Conservation (phyloP, 2,113 vertebrate genomes). For the Muntiacus muntjak region DNA sequence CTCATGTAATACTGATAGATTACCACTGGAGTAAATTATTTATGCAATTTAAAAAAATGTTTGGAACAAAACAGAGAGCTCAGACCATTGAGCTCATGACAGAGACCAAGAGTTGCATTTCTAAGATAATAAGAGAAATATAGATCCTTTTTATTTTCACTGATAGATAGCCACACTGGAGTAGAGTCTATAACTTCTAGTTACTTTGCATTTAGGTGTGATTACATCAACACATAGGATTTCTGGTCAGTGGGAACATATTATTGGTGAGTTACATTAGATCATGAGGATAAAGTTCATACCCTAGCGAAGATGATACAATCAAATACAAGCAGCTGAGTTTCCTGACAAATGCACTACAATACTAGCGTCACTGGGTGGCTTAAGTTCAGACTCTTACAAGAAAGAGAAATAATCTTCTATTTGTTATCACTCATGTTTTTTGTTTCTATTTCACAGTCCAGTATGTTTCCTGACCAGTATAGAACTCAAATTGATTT, state of each 20-base stretch:
- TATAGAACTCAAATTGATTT: not conserved
- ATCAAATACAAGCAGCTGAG: not conserved
- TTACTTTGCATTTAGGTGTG: not conserved
- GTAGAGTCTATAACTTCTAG: no score
- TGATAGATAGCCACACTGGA: not conserved
- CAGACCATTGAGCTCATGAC: not conserved
- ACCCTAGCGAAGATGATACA: fast-evolving
- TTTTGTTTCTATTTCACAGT: not conserved
- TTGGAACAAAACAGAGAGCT: not conserved
- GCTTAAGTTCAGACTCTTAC: not conserved
- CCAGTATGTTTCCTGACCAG: not conserved
- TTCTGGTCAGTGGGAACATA: not conserved
- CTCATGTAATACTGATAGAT: not conserved
- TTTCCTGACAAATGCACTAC: not conserved
- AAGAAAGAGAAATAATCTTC: not conserved
- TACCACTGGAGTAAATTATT: not conserved
- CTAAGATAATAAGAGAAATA: not conserved
- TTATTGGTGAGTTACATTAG: not conserved
- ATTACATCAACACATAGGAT: not conserved
- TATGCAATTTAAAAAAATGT: not conserved
- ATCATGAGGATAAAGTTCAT: not conserved
- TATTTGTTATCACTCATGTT: not conserved
- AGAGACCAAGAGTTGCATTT: not conserved
- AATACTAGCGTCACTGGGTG: not conserved
- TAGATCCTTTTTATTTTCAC: not conserved